Percentiles rank a stretch among this genome's conserved stretches.
These are phyloP conservation scores for Antechinus stuartii DNA, from an alignment of 2,113 vertebrate genomes.

Conservation along the genomic window DNA sequence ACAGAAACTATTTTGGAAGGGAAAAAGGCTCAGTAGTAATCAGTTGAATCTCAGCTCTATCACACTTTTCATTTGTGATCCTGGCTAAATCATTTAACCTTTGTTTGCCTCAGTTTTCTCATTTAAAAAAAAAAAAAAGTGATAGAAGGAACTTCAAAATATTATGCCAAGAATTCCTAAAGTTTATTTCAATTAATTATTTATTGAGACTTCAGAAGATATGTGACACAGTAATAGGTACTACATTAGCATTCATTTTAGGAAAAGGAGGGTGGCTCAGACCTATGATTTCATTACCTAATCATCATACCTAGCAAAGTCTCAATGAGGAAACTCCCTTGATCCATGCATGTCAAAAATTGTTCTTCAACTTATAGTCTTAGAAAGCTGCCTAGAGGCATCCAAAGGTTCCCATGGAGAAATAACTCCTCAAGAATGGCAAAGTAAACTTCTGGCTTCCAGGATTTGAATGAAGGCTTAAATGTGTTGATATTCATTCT, in stretches of 20 bases:
- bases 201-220: constrained; percentile 26
- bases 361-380: background rate
- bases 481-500: background rate
- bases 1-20: constrained; percentile 4
- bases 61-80: background rate
- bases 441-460: constrained; percentile 42
- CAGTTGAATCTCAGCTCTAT: background rate
- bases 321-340: background rate
- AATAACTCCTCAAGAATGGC: constrained; percentile 8
- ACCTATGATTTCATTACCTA: background rate
- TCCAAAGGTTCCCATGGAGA: background rate
- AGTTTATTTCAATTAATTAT: constrained; percentile 21
- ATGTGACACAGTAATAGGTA: background rate
- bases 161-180: background rate
- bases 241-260: background rate
- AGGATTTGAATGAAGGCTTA: constrained; percentile 54
- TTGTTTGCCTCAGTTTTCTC: constrained; percentile 25
- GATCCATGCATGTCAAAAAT: background rate
- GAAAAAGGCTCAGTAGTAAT: background rate
- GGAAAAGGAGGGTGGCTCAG: background rate
- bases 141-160: background rate
- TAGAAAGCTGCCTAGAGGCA: background rate
- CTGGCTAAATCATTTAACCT: background rate
- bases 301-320: background rate
- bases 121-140: background rate